phyloP scores from a whole-genome alignment of 2,888 invertebrate species.

The Protodeltote pygarga region DNA sequence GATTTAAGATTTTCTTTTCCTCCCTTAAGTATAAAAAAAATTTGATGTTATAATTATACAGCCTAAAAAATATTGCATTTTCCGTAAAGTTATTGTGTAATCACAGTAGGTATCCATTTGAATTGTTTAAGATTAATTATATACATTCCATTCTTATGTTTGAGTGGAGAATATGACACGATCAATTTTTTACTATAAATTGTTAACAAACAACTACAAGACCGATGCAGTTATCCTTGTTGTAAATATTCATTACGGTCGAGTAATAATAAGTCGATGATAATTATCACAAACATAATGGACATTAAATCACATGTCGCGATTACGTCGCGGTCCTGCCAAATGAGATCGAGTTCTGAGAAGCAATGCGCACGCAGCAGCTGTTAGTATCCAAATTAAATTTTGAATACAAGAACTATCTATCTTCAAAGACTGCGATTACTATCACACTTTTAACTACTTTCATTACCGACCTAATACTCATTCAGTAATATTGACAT shows the following conservation, averaged over 20 bases:
- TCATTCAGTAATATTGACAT: too few species aligned
- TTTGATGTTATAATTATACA: neutral
- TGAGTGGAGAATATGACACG: too few species aligned
- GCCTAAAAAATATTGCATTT: too few species aligned
- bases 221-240: slow-evolving; percentile 7
- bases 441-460: slow-evolving; percentile 1
- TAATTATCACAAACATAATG: slow-evolving; percentile 29
- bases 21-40: slow-evolving; percentile 8
- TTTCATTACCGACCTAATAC: neutral
- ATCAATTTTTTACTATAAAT: too few species aligned
- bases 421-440: slow-evolving; percentile 8
- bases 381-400: slow-evolving; percentile 41
- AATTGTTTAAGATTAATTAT: too few species aligned
- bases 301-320: slow-evolving; percentile 26
- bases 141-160: too few species aligned
- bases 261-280: slow-evolving; percentile 34
- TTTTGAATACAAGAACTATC: slow-evolving; percentile 13
- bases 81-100: too few species aligned
- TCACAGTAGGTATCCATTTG: too few species aligned
- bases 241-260: slow-evolving; percentile 38
- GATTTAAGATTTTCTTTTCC: slow-evolving; percentile 10
- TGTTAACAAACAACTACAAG: slow-evolving; percentile 34
- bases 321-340: slow-evolving; percentile 37
- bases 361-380: slow-evolving; percentile 42
- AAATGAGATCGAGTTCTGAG: slow-evolving; percentile 48